A percentile compares a stretch with the other conserved stretches of the same genome.
phyloP scores from a whole-genome alignment of 1,140 invertebrate genomes.

The Drosophila watanabei region DNA sequence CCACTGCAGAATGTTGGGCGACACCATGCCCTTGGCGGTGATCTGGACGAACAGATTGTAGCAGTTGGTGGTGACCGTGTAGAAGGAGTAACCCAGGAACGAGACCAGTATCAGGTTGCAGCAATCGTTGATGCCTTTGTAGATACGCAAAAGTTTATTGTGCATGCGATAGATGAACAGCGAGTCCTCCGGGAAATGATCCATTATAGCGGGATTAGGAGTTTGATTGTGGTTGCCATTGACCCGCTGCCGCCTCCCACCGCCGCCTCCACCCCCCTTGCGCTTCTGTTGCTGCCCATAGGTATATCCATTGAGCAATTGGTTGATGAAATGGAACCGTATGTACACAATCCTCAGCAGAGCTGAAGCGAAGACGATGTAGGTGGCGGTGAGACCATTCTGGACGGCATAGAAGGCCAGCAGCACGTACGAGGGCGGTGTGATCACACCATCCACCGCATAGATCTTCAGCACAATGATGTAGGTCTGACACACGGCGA shows the following conservation, averaged over 20 bases:
- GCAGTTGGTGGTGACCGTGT: slow-evolving; percentile 83
- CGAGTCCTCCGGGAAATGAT: slow-evolving; percentile 74
- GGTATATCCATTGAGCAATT: slow-evolving; percentile 66
- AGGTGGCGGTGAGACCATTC: slow-evolving; percentile 72
- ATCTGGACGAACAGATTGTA: slow-evolving; percentile 84
- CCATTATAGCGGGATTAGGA: slow-evolving; percentile 45
- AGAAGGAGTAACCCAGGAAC: slow-evolving; percentile 82
- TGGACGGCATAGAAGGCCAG: slow-evolving; percentile 75
- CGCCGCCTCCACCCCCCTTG: slow-evolving; percentile 2
- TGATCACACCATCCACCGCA: slow-evolving; percentile 42
- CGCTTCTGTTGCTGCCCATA: slow-evolving; percentile 58
- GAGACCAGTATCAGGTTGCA: slow-evolving; percentile 79
- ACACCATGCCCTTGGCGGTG: slow-evolving; percentile 66
- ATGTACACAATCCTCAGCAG: slow-evolving; percentile 69
- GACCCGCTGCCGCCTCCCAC: slow-evolving; percentile 3
- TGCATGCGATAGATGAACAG: slow-evolving; percentile 80
- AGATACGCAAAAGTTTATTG: slow-evolving; percentile 77
- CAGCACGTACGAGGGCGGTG: slow-evolving; percentile 69
- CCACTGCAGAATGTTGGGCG: slow-evolving; percentile 70
- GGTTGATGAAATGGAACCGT: slow-evolving; percentile 72
- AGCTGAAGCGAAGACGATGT: slow-evolving; percentile 75
- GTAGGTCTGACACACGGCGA: slow-evolving; percentile 68
- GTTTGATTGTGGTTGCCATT: slow-evolving; percentile 2
- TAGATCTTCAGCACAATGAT: slow-evolving; percentile 68
- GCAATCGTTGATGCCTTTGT: slow-evolving; percentile 76